Conservation (phyloP, 2,888 invertebrate genomes). For the Trichopoda pennipes region DNA sequence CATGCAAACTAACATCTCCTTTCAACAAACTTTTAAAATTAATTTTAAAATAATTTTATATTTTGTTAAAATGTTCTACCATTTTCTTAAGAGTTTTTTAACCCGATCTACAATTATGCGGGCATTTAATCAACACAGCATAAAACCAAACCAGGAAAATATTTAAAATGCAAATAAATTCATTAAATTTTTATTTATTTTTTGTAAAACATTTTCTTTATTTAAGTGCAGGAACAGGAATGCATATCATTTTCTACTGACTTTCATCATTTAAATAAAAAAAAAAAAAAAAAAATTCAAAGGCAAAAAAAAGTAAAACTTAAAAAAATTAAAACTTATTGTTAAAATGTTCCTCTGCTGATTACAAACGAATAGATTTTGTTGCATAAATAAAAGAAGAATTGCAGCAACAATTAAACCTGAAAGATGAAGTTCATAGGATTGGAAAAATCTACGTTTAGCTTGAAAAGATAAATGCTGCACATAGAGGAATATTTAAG, state of each 20-base stretch:
- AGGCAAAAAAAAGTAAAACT: neutral
- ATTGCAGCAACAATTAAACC: neutral
- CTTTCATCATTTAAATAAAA: slow-evolving; percentile 38
- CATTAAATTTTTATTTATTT: slow-evolving; percentile 38
- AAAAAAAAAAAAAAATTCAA: slow-evolving; percentile 20
- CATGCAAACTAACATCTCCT: slow-evolving; percentile 19
- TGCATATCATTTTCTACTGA: slow-evolving; percentile 50
- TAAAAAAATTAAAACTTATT: slow-evolving; percentile 5
- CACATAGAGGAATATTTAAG: neutral
- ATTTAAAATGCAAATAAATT: slow-evolving; percentile 62
- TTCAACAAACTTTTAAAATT: slow-evolving; percentile 30
- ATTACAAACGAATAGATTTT: slow-evolving; percentile 35
- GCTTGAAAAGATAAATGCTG: slow-evolving; percentile 4
- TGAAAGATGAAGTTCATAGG: neutral
- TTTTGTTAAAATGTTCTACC: neutral
- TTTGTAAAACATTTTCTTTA: slow-evolving; percentile 11
- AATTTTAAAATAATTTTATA: slow-evolving; percentile 32
- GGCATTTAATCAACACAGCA: slow-evolving; percentile 24
- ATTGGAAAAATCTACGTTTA: neutral
- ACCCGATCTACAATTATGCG: slow-evolving; percentile 27
- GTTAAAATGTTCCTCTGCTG: slow-evolving; percentile 40
- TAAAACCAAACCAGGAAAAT: slow-evolving; percentile 17
- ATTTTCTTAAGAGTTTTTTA: slow-evolving; percentile 9
- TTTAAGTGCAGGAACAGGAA: slow-evolving; percentile 23
- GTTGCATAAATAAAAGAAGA: slow-evolving; percentile 26